Evolutionary conservation across 1,140 invertebrate species (phyloP), one percentile per base, ranked within the genome.

Genomic region (Drosophila funebris): DNA sequence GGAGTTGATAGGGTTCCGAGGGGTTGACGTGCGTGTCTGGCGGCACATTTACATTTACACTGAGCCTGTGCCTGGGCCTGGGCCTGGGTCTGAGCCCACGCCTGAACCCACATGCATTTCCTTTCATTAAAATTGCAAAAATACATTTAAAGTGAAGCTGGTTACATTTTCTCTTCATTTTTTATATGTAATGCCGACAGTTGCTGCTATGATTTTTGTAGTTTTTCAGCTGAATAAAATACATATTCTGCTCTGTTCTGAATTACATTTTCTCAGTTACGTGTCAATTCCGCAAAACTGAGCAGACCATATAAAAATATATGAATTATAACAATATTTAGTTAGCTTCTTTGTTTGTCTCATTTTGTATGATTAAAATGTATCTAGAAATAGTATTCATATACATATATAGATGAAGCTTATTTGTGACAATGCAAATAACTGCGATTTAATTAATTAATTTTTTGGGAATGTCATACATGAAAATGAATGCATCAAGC

Each of bases 81-180:
- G 50, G 9, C 29, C 27, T 20, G 18, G 18, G 16, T 3, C 36
- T 39, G 37, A 11, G 22, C 14, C 13, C 16, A 7, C 3, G 18
- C 7, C 3, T 16, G 31, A 13, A 20, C 60, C 83, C 82, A 78
- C 83, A 70, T 82, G 83, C 78, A 88, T 88, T 87, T 87, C 74
- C 82, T 87, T 87, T 87, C 85, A 87, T 88, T 82, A 88, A 87
- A 87, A 87, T 87, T 87, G 75, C 82, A 78, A 73, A 87, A 87
- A 78, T 76, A 73, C 78, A 85, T 85, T 87, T 87, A 78, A 87
- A 75, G 61, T 66, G 44, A 72, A 87, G 73, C 56, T 85, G 61
- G 43, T 63, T 73, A 67, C 48, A 18, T 33, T 52, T n/a, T 9
- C 3, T 31, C 48, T 31, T 52, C 8, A 31, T 52, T 31, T 20